Base-by-base conservation (phyloP, 2,113 vertebrate genomes). In the Dipodomys merriami region DNA sequence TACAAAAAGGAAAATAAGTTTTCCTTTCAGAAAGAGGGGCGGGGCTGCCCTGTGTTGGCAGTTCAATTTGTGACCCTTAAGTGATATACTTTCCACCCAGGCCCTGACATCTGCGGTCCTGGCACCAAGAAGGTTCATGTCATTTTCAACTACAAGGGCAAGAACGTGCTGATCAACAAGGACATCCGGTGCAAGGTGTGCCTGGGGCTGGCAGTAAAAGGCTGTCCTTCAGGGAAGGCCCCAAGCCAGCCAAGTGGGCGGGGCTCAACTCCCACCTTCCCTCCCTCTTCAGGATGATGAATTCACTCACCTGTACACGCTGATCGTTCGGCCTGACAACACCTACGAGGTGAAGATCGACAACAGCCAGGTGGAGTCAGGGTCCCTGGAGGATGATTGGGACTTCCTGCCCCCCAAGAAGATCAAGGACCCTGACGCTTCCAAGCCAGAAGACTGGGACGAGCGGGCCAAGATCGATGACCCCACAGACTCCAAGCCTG, bases 71-170 rank as follows among this genome's bases (percentile, higher is more conserved):
- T 65, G 60, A n/a, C 2, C 3, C 6, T 0, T 90, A 9, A 87
- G 33, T 68, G 0, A 27, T 44, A n/a, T 74, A 4, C n/a, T 57
- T 60, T 13, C 20, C 5, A 6, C 4, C 1, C 82, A 98, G 98
- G 98, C 13, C 98, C 98, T 0, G 98, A 98, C 1, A 98, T 98
- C 74, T 98, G 98, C 3, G 98, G 98, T 18, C 98, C 98, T 0
- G 98, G 98, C 60, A 98, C 98, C 46, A 98, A 98, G 94, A 98
- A 98, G 80, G 98, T 98, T 0, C 98, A 98, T 0, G 98, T 98
- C 6, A 98, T 98, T 71, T 98, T 98, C 46, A 98, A 98, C 76
- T 98, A 98, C 90, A 98, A 98, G 22, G 98, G 98, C 19, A 98
- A 98, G 88, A 98, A 98, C 0, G 97, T 98, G 25, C 82, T 98